A percentile compares a stretch with the other conserved stretches of the same genome.
Evolutionary conservation across 2,113 vertebrate species (phyloP).

Genomic region (Melanocharis versteri): DNA sequence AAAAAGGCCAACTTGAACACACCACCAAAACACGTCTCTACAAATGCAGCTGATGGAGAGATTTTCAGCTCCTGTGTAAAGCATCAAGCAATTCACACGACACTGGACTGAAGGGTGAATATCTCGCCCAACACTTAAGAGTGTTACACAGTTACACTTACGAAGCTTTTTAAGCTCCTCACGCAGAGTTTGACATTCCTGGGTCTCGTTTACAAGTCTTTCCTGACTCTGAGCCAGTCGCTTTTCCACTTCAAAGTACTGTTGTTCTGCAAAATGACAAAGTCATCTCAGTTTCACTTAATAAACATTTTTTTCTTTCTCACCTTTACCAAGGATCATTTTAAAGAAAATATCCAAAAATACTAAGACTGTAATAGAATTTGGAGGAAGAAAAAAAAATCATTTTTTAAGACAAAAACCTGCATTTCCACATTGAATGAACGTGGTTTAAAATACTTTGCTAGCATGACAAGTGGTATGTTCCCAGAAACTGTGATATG

Average conservation of each 20-base stretch:
- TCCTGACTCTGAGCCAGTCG: slow-evolving; percentile 87
- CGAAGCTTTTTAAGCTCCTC: slow-evolving; percentile 81
- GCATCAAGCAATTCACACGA: neutral
- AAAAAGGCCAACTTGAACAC: neutral
- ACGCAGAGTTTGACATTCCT: slow-evolving; percentile 82
- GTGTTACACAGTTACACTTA: slow-evolving; percentile 59
- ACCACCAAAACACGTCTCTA: neutral
- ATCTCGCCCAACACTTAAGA: no score
- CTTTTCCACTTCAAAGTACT: slow-evolving; percentile 93
- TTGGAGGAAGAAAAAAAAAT: neutral
- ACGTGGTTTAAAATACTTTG: neutral
- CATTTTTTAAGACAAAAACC: neutral
- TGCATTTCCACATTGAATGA: neutral
- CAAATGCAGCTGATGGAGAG: no score
- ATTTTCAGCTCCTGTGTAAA: neutral
- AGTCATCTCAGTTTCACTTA: neutral
- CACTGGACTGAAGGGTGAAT: neutral
- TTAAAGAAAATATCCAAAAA: neutral
- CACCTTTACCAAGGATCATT: neutral
- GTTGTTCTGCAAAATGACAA: slow-evolving; percentile 81
- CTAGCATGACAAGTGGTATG: neutral
- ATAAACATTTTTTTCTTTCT: neutral
- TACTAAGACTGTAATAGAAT: neutral
- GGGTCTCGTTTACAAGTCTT: slow-evolving; percentile 83
- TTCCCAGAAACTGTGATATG: neutral